A percentile compares a stretch with the other conserved stretches of the same genome.
Evolutionary conservation across 2,888 invertebrate species (phyloP).

Genomic region (Deroplatys truncata): DNA sequence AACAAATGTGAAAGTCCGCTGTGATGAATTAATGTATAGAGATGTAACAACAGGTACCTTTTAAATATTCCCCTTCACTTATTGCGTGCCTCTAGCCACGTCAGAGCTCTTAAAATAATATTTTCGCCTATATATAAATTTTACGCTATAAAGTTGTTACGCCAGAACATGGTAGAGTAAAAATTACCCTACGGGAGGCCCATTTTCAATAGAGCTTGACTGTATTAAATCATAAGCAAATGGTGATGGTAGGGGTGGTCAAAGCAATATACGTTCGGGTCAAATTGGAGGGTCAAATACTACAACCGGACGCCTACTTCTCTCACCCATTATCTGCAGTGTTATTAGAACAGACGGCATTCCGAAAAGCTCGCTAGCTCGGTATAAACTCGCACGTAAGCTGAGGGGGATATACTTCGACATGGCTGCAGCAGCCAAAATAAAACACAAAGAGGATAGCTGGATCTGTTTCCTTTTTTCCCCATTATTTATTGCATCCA

Average conservation of each 20-base stretch:
- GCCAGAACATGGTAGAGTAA: background rate
- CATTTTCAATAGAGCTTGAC: constrained; percentile 1
- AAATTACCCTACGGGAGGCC: background rate
- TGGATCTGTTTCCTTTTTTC: background rate
- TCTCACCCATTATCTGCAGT: constrained; percentile 12
- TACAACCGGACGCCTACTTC: constrained; percentile 14
- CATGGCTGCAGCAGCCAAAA: background rate
- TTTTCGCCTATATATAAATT: background rate
- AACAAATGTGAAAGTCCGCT: background rate
- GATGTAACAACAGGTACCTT: background rate
- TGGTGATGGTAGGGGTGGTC: constrained; percentile 10
- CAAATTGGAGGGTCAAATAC: constrained; percentile 8
- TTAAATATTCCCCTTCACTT: background rate
- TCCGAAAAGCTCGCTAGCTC: background rate
- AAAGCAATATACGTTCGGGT: constrained; percentile 11
- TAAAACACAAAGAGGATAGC: background rate
- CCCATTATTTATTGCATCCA: constrained; percentile 12
- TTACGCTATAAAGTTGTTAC: background rate
- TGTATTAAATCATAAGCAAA: constrained; percentile 11
- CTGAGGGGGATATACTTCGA: background rate
- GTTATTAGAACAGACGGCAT: constrained; percentile 3
- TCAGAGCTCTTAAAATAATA: background rate
- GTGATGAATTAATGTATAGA: background rate
- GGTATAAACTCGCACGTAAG: background rate
- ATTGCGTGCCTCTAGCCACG: background rate